Conservation (phyloP, 2,113 vertebrate species). For the Rissa tridactyla region DNA sequence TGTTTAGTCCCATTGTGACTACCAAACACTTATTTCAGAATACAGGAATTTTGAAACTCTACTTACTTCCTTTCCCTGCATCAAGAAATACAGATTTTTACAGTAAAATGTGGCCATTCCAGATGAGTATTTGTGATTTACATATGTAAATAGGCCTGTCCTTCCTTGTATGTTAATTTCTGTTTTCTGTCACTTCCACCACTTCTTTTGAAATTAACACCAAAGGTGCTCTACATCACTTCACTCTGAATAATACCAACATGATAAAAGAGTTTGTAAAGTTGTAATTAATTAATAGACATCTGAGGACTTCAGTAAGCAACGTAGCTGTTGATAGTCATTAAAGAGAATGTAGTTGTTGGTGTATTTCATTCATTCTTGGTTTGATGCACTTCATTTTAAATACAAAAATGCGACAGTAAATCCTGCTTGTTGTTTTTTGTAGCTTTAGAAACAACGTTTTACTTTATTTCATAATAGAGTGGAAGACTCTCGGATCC, state of each 20-base stretch:
- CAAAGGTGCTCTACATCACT: neutral
- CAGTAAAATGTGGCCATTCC: neutral
- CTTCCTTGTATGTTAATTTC: neutral
- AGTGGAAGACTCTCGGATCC: neutral
- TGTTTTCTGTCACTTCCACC: neutral
- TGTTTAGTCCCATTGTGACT: neutral
- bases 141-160: neutral
- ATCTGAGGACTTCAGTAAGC: neutral
- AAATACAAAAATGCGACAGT: neutral
- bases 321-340: neutral
- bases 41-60: neutral
- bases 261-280: neutral
- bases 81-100: neutral
- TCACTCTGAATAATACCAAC: neutral
- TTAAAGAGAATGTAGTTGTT: neutral
- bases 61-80: neutral
- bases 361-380: slow-evolving; percentile 25
- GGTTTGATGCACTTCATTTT: neutral
- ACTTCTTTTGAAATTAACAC: neutral
- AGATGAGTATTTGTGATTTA: neutral
- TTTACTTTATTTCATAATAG: neutral
- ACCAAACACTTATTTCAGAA: neutral
- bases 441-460: neutral
- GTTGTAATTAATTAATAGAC: neutral
- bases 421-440: neutral